phyloP scores from a whole-genome alignment of 2,888 invertebrate genomes.

The Cerastis rubricosa region DNA sequence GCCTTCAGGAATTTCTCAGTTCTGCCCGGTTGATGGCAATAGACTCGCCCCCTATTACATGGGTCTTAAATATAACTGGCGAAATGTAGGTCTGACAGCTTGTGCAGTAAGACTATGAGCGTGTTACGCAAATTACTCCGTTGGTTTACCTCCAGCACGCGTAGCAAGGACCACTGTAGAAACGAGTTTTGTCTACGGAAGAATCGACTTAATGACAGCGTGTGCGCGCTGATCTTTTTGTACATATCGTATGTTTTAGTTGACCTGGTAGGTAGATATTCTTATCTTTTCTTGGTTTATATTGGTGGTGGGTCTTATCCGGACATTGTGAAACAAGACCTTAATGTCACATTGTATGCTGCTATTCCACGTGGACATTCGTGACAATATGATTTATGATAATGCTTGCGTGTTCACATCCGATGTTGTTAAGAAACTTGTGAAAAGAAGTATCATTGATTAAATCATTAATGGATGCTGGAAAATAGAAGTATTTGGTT shows the following conservation, averaged over 20 bases:
- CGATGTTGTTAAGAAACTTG: slow-evolving; percentile 4
- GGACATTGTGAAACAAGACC: slow-evolving; percentile 30
- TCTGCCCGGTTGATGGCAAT: no score
- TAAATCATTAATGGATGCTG: slow-evolving; percentile 12
- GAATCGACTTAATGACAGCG: no score
- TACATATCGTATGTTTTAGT: slow-evolving; percentile 3
- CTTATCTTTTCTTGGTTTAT: no score
- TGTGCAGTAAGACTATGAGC: not conserved
- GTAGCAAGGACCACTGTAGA: no score
- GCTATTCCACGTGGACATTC: slow-evolving; percentile 7
- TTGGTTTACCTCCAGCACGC: not conserved
- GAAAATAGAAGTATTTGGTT: not conserved
- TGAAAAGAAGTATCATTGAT: slow-evolving; percentile 9
- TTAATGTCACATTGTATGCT: slow-evolving; percentile 35
- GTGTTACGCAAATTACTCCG: not conserved
- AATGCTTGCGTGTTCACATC: slow-evolving; percentile 24
- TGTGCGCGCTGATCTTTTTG: not conserved
- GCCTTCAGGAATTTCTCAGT: no score
- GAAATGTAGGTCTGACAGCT: not conserved
- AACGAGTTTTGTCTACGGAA: no score
- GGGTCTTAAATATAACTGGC: no score
- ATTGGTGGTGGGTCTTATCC: not conserved
- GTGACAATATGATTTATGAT: slow-evolving; percentile 16
- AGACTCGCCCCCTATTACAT: no score
- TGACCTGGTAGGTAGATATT: not conserved